phyloP scores from a whole-genome alignment of 2,797 vertebrate species.

The Ptychobarbus kaznakovi region DNA sequence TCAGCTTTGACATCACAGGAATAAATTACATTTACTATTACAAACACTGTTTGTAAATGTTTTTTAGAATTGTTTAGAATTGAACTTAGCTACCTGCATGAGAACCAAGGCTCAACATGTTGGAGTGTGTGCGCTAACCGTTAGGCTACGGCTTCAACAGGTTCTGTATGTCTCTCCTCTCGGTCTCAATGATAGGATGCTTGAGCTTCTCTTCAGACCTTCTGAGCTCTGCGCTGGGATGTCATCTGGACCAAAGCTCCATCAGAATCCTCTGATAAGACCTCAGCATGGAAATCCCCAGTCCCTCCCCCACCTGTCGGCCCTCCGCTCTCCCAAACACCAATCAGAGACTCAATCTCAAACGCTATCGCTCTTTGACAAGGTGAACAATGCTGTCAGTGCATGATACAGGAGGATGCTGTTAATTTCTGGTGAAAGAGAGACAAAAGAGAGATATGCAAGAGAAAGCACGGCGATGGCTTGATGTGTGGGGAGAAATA shows the following conservation, averaged over 20 bases:
- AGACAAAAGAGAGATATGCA: conserved; percentile 26
- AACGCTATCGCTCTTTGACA: background rate
- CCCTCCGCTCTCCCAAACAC: background rate
- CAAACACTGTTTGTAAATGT: background rate
- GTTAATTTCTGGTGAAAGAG: conserved; percentile 28
- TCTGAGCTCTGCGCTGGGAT: conserved; percentile 13
- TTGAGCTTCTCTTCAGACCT: conserved; percentile 12
- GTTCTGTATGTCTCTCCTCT: background rate
- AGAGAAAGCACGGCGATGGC: conserved; percentile 13
- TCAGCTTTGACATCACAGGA: background rate
- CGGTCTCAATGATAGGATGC: background rate
- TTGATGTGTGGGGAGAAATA: conserved; percentile 75
- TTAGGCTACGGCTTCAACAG: background rate
- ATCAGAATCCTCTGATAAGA: conserved; percentile 18
- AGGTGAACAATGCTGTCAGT: conserved; percentile 6
- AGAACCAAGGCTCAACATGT: background rate
- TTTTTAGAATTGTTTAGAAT: background rate
- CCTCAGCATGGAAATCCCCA: background rate
- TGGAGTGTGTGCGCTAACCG: background rate
- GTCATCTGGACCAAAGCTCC: background rate
- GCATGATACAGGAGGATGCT: background rate
- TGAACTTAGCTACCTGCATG: background rate
- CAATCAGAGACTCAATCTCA: conserved; percentile 1
- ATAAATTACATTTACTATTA: background rate
- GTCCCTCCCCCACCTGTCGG: background rate